Conservation (phyloP, 2,888 invertebrate species). For the Ennomos fuscantarius region DNA sequence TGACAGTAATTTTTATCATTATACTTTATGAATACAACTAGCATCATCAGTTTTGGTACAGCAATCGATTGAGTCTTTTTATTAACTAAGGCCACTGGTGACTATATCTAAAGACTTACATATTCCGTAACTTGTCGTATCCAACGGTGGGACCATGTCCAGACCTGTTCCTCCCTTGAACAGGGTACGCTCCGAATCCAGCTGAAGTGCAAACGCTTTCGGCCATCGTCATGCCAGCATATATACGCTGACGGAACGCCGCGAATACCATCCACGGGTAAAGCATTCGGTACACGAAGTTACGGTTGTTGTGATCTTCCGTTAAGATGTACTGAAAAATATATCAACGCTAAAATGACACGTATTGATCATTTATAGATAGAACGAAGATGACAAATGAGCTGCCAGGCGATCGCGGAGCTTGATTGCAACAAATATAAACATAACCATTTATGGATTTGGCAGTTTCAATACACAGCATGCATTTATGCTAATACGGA, state of each 20-base stretch:
- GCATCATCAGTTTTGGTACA: too few species aligned
- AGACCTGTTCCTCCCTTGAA: conserved; percentile 87
- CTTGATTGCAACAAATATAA: too few species aligned
- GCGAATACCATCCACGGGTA: conserved; percentile 95
- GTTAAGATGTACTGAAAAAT: conserved; percentile 90
- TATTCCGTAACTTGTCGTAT: conserved; percentile 85
- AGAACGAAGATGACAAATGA: too few species aligned
- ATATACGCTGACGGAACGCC: conserved; percentile 95
- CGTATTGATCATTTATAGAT: too few species aligned
- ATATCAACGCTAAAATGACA: too few species aligned
- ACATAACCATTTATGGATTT: too few species aligned
- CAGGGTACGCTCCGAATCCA: conserved; percentile 96
- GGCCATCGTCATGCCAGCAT: conserved; percentile 94
- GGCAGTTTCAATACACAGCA: too few species aligned
- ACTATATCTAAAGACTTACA: conserved; percentile 66
- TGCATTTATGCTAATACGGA: too few species aligned
- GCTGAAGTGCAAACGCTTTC: conserved; percentile 97
- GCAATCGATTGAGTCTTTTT: too few species aligned
- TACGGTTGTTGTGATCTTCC: conserved; percentile 90
- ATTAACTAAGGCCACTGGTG: background rate
- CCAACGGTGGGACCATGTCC: conserved; percentile 94
- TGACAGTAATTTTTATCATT: too few species aligned
- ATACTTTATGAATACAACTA: too few species aligned
- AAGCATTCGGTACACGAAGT: conserved; percentile 91
- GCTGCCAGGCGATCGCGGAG: too few species aligned